Base-by-base conservation (phyloP, 2,888 invertebrate species). In the Mythimna ferrago region DNA sequence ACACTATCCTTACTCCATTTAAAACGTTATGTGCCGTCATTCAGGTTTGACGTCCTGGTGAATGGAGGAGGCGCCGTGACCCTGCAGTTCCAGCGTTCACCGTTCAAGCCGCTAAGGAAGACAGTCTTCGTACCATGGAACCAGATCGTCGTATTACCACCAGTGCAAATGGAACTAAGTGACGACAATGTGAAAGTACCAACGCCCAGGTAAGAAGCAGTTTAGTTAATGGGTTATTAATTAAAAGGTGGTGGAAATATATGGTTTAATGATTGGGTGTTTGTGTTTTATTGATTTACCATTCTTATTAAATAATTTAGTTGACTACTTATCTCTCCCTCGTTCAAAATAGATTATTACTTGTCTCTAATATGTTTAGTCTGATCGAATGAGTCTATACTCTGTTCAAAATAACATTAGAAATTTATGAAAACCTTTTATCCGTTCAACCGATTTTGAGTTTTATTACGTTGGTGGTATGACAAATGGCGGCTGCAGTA, bases 61-160 rank as follows among this genome's bases (percentile, higher is more conserved):
- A 99, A 99, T 94, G 99, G 99, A 21, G 99, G 99, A 64, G 99
- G 99, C 51, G 99, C 99, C 2, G 99, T 99, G 73, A 99, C 99
- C 32, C 96, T 99, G 84, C 99, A 99, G 95, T 99, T 99, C 96
- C 99, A 99, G 93, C 97, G 99, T 76, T 98, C 98, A 72, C 99
- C 99, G 41, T 99, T 99, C 97, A 97, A 98, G 92, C 98, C 98
- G 0, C 96, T 98, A 75, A 98, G 98, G 80, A 97, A 98, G 91
- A 99, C 99, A 5, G 98, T 99, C 76, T 99, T 98, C 94, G 99
- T 99, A 78, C 99, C 99, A 32, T 99, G 99, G 99, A 99, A 99
- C 96, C 98, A 99, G 88, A 99, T 99, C 88, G 99, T 99, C 66
- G 99, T 99, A 57, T 96, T 99, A 85, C 98, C 98, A 10, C 98